Base-by-base conservation (phyloP, 2,888 invertebrate species). In the Thumatha senex region DNA sequence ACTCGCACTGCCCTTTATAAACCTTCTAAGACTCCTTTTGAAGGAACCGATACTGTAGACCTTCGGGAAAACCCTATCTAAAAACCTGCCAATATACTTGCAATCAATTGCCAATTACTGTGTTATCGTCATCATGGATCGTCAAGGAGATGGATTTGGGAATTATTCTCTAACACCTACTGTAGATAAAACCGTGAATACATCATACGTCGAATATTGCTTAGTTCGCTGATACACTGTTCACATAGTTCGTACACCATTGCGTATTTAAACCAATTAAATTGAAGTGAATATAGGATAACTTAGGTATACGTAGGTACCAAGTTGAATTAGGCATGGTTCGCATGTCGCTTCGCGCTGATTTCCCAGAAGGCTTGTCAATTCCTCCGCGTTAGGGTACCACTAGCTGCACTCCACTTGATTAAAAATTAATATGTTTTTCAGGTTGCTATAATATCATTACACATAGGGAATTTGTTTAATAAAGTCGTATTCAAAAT, bases 281-380 rank as follows among this genome's bases (percentile, higher is more conserved):
- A 67, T 55, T 48, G 59, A 58, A 58, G 63, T 67, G 66, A 69
- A 60, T 58, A 53, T 29, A 58, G 45, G 54, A 56, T 67, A 56
- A 58, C 61, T 63, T 61, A 63, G 61, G 48, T 38, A 58, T 65
- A 63, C 39, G 61, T 61, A 65, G 67, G 67, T 65, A 67, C 62
- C 63, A 67, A 72, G 71, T 69, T 66, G 72, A 74, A 71, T 78
- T 74, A 72, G 75, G 70, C 71, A 62, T 61, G 67, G 75, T 70
- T 70, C 70, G 72, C 74, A 72, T 74, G 78, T 68, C 68, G 70
- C 62, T 39, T 59, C 64, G 50, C 67, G 65, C 58, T 84, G 85
- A 86, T 86, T 86, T 86, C 86, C 86, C 85, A 48, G 56, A 65
- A 78, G 86, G 61, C 78, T 64, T 67, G 76, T 76, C 79, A 78